Evolutionary conservation across 2,797 vertebrate genomes (phyloP).

Genomic region (Phrynocephalus vlangalii): DNA sequence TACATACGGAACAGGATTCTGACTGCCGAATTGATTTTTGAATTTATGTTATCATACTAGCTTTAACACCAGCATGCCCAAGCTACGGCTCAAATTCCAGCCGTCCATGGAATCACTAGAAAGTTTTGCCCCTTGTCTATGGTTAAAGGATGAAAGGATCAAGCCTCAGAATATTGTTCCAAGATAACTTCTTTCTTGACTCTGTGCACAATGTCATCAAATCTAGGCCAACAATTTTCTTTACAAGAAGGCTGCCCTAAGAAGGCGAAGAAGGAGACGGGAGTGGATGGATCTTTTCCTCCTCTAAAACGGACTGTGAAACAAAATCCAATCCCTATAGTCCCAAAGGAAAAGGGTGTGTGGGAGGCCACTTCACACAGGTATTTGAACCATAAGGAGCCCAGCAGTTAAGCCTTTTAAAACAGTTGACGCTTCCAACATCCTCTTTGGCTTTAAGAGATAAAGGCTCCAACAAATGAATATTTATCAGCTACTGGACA

Average conservation of each 20-base stretch:
- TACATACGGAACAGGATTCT: no score
- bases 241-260: not conserved
- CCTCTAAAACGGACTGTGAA: not conserved
- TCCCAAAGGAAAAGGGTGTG: not conserved
- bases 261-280: not conserved
- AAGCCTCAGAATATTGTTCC: not conserved
- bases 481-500: no score
- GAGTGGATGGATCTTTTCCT: not conserved
- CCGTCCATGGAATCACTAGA: no score
- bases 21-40: no score
- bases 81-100: not conserved
- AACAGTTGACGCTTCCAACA: not conserved
- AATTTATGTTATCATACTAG: not conserved
- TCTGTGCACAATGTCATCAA: no score
- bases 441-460: not conserved
- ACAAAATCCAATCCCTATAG: not conserved
- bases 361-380: not conserved
- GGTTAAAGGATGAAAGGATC: not conserved
- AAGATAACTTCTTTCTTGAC: not conserved
- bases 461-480: not conserved
- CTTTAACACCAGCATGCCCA: not conserved
- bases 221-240: not conserved
- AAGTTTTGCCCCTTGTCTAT: not conserved
- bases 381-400: not conserved
- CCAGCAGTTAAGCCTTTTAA: not conserved